Percentiles rank a stretch among this genome's conserved stretches.
Conservation (phyloP, 2,113 vertebrate genomes). For the Zosterops japonicus region DNA sequence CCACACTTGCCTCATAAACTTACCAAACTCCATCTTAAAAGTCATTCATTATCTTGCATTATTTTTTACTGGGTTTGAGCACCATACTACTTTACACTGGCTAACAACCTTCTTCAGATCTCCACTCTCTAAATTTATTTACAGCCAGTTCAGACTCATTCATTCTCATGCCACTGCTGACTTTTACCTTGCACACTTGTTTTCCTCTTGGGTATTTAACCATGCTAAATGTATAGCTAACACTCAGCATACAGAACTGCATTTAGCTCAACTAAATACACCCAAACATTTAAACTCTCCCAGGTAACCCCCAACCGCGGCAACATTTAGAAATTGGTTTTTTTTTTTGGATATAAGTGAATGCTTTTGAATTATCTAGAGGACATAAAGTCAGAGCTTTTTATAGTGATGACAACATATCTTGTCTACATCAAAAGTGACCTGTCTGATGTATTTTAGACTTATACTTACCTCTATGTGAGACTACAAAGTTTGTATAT, state of each 20-base stretch:
- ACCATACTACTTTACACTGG: not conserved
- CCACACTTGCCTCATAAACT: not conserved
- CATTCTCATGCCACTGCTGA: not conserved
- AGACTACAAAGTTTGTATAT: not conserved
- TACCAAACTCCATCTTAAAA: not conserved
- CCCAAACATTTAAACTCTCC: not conserved
- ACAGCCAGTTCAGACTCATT: not conserved
- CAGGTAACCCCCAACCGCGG: not conserved
- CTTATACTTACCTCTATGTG: not conserved
- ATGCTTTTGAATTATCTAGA: not conserved
- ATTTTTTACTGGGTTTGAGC: not conserved
- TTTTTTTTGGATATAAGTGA: not conserved
- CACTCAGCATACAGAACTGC: not conserved
- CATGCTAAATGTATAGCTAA: not conserved
- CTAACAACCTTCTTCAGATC: not conserved
- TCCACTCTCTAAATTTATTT: not conserved
- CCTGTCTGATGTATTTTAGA: not conserved
- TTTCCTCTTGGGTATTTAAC: constrained; percentile 17
- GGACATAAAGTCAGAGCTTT: not conserved
- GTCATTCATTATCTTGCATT: not conserved
- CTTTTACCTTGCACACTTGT: not conserved
- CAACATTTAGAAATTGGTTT: not conserved
- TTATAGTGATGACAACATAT: accelerated
- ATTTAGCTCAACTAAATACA: not conserved
- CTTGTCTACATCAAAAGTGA: not conserved